Percentiles rank a stretch among this genome's conserved stretches.
These are phyloP conservation scores for Acrossocheilus fasciatus DNA, from an alignment of 2,797 vertebrate species.

Conservation along the genomic window DNA sequence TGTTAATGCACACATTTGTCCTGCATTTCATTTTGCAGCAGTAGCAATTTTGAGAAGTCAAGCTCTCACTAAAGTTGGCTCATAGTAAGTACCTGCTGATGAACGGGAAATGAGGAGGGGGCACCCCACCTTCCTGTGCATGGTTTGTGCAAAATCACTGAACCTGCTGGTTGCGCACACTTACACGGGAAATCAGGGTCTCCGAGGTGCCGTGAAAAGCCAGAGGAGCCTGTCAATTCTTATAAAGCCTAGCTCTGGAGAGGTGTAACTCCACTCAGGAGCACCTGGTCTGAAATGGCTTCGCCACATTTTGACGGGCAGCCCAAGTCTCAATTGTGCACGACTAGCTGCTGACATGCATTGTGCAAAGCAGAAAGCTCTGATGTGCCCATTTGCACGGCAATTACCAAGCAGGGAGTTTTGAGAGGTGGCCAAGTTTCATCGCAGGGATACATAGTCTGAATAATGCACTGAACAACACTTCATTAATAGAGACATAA, in stretches of 20 bases:
- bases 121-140: conserved; percentile 42
- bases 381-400: conserved; percentile 61
- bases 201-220: conserved; percentile 70
- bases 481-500: conserved; percentile 64
- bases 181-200: conserved; percentile 70
- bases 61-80: neutral
- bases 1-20: conserved; percentile 2
- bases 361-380: conserved; percentile 60
- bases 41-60: conserved; percentile 14
- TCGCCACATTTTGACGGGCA: conserved; percentile 67
- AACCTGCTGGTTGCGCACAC: conserved; percentile 67
- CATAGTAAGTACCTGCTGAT: conserved; percentile 63
- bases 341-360: conserved; percentile 69
- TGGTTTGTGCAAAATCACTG: conserved; percentile 59
- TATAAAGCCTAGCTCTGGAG: conserved; percentile 66
- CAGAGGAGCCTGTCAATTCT: conserved; percentile 69
- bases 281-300: conserved; percentile 59
- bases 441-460: conserved; percentile 48
- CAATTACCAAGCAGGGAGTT: conserved; percentile 59
- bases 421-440: conserved; percentile 61
- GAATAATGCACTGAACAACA: conserved; percentile 56
- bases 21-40: conserved; percentile 9
- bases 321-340: conserved; percentile 62
- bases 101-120: conserved; percentile 54
- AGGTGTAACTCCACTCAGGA: conserved; percentile 63